These are phyloP conservation scores for Pseudanteris insignis DNA, from an alignment of 2,888 invertebrate species.

Conservation along the genomic window DNA sequence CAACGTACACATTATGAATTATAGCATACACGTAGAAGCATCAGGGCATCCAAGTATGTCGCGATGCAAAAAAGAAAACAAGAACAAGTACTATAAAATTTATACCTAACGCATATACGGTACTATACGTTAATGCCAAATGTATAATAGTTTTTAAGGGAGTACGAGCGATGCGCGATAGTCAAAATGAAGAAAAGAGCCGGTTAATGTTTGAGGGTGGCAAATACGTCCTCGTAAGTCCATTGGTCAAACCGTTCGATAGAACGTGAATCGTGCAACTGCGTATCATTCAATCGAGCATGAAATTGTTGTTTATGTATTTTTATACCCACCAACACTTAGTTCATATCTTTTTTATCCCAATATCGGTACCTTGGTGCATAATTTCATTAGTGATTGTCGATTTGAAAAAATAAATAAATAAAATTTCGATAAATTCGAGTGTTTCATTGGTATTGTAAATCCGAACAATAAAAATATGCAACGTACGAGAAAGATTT, in stretches of 20 bases:
- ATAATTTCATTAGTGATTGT: no score
- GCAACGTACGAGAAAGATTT: no score
- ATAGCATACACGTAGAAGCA: slow-evolving; percentile 49
- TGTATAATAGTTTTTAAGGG: slow-evolving; percentile 64
- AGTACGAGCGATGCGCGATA: slow-evolving; percentile 48
- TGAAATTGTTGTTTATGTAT: slow-evolving; percentile 30
- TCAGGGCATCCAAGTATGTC: slow-evolving; percentile 40
- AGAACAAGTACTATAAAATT: slow-evolving; percentile 56
- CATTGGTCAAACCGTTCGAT: slow-evolving; percentile 38
- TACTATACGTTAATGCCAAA: slow-evolving; percentile 65
- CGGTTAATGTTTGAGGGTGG: slow-evolving; percentile 33
- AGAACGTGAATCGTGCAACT: slow-evolving; percentile 7
- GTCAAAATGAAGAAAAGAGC: slow-evolving; percentile 32
- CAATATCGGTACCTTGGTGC: no score
- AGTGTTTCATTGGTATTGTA: no score
- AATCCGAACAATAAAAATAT: no score
- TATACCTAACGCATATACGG: slow-evolving; percentile 63
- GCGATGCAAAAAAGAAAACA: slow-evolving; percentile 39
- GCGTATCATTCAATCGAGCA: slow-evolving; percentile 3
- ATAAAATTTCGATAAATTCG: no score
- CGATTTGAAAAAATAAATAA: no score
- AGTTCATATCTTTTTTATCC: slow-evolving; percentile 5
- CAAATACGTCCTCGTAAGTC: slow-evolving; percentile 40
- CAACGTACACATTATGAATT: slow-evolving; percentile 51
- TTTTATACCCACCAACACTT: no score